These are phyloP conservation scores for Scaptomyza montana DNA, from an alignment of 1,140 invertebrate genomes.

Conservation along the genomic window DNA sequence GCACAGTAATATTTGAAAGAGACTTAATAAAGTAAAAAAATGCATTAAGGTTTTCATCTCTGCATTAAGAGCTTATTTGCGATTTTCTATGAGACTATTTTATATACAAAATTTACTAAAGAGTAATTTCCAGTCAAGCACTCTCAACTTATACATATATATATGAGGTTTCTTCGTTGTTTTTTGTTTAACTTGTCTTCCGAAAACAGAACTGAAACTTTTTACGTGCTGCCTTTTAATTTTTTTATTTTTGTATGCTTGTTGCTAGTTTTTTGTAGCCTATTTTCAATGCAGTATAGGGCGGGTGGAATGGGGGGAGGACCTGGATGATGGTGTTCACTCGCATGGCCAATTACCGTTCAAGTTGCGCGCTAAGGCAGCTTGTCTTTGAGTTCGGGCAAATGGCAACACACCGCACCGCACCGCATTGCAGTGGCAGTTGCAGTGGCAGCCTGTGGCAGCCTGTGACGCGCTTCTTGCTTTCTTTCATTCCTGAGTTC, in stretches of 20 bases:
- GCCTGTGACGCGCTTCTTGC: conserved; percentile 18
- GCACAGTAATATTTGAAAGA: too few species aligned
- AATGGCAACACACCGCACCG: conserved; percentile 30
- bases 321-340: conserved; percentile 15
- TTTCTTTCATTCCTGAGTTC: conserved; percentile 24
- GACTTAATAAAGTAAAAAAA: too few species aligned
- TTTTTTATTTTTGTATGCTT: conserved; percentile 6
- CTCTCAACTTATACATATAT: neutral
- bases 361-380: conserved; percentile 41
- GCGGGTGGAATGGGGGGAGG: neutral
- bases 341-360: conserved; percentile 77
- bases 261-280: conserved; percentile 27
- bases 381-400: conserved; percentile 30
- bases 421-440: conserved; percentile 70
- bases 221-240: conserved; percentile 43
- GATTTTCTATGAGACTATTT: too few species aligned
- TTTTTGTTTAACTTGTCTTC: conserved; percentile 27
- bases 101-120: neutral
- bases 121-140: conserved; percentile 3
- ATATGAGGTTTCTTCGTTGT: neutral
- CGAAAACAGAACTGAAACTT: conserved; percentile 37
- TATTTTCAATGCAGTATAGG: conserved; percentile 33
- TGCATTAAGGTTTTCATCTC: too few species aligned
- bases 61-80: too few species aligned
- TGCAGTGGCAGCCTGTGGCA: conserved; percentile 13